Base-by-base conservation (phyloP, 2,888 invertebrate species). In the Didymodactylos carnosus region DNA sequence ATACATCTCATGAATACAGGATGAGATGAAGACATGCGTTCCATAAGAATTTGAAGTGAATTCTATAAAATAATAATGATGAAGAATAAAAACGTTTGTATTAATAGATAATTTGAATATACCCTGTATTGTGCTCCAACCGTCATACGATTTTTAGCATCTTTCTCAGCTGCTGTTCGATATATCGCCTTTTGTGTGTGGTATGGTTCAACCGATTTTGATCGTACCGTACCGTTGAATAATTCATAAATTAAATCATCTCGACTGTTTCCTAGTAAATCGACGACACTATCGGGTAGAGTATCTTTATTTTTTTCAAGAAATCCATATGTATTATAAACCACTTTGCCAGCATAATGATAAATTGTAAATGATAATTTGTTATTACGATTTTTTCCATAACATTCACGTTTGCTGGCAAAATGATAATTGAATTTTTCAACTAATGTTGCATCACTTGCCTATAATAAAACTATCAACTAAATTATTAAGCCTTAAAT, bases 271-370 rank as follows among this genome's bases (percentile, higher is more conserved):
- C 79, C 79, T 39, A 82, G 76, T 76, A 81, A 78, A 74, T 81
- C 79, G 76, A 78, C 79, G 39, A 81, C 78, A 41, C 80, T 80
- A 49, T 79, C 78, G 8, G 82, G 81, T 41, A 82, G 75, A 1
- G 81, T 80, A 77, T 82, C 82, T 40, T 82, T 76, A 77, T 82
- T 82, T 78, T 82, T 82, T 77, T 81, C 81, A 72, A 82, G 76
- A 81, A 82, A 82, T 16, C 77, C 76, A 11, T 72, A 73, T 11
- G 78, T 78, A 75, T 78, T 78, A 76, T 82, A 82, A 23, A 77
- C 74, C 75, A 81, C 82, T 78, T 81, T 79, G 69, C 81, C 82
- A 72, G 82, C 82, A 77, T 82, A 82, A 76, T 82, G 82, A 43
- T 77, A 76, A 62, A 82, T 80, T 46, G 80, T 79, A 76, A 82